Evolutionary conservation across 2,113 vertebrate genomes (phyloP).

Genomic region (Melanocharis versteri): DNA sequence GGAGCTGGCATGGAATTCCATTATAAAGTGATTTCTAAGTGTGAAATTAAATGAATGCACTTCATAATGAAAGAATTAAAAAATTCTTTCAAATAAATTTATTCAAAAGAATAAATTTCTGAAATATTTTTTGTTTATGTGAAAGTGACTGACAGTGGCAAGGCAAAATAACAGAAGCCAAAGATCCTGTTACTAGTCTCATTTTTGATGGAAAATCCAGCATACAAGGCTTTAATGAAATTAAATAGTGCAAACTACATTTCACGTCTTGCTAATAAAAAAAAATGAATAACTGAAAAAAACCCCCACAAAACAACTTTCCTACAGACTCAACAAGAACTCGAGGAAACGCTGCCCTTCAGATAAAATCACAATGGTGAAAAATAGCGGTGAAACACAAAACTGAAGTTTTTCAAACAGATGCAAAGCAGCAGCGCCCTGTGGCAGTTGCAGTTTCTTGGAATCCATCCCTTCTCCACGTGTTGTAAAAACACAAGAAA

Average conservation of each 20-base stretch:
- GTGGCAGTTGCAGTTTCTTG: neutral
- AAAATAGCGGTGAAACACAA: rapidly evolving
- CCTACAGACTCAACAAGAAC: neutral
- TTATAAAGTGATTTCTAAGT: neutral
- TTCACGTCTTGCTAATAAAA: neutral
- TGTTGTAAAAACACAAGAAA: too few species aligned
- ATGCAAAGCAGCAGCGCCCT: neutral
- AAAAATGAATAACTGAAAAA: neutral
- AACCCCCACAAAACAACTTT: neutral
- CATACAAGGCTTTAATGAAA: neutral
- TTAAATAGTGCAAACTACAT: neutral
- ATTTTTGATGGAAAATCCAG: neutral
- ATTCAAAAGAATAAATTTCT: neutral
- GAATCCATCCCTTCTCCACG: neutral
- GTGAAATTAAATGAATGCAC: neutral
- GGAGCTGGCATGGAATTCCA: neutral
- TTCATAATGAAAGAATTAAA: neutral
- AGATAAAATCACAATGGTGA: neutral
- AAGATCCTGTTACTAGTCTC: neutral
- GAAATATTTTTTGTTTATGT: neutral
- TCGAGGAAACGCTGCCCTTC: neutral
- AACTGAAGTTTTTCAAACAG: neutral
- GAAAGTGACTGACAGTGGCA: neutral
- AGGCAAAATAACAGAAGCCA: neutral
- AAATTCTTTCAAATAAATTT: neutral